phyloP scores from a whole-genome alignment of 1,140 invertebrate species.

The Panagrolaimus sp. region DNA sequence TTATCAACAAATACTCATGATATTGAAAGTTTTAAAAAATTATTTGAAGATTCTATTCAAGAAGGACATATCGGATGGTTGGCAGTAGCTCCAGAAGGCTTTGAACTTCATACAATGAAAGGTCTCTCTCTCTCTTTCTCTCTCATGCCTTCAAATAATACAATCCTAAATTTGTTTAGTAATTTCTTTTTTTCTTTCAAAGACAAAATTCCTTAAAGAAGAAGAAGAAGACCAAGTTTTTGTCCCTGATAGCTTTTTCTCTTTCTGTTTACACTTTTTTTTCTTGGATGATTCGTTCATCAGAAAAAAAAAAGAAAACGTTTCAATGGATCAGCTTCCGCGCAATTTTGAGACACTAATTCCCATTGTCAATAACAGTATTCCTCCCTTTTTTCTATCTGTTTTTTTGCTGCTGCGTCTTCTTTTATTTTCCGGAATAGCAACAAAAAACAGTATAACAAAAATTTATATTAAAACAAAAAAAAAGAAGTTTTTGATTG shows the following conservation, averaged over 20 bases:
- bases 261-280: slow-evolving; percentile 5
- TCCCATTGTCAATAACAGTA: too few species aligned
- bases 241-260: neutral
- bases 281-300: neutral
- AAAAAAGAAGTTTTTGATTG: too few species aligned
- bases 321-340: too few species aligned
- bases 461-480: too few species aligned
- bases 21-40: slow-evolving; percentile 21
- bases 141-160: slow-evolving; percentile 9
- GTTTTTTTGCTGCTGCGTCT: too few species aligned
- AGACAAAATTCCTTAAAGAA: neutral
- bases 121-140: slow-evolving; percentile 24
- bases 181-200: slow-evolving; percentile 19
- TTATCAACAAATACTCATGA: slow-evolving; percentile 28
- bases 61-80: slow-evolving; percentile 27
- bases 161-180: slow-evolving; percentile 6
- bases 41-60: slow-evolving; percentile 24
- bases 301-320: too few species aligned
- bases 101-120: slow-evolving; percentile 34
- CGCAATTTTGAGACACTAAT: too few species aligned
- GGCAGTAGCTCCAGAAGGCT: slow-evolving; percentile 35
- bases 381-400: too few species aligned
- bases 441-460: too few species aligned
- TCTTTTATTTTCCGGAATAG: too few species aligned
- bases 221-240: neutral